Percentiles rank a stretch among this genome's conserved stretches.
Conservation (phyloP, 2,888 invertebrate species). For the Panorpa germanica region DNA sequence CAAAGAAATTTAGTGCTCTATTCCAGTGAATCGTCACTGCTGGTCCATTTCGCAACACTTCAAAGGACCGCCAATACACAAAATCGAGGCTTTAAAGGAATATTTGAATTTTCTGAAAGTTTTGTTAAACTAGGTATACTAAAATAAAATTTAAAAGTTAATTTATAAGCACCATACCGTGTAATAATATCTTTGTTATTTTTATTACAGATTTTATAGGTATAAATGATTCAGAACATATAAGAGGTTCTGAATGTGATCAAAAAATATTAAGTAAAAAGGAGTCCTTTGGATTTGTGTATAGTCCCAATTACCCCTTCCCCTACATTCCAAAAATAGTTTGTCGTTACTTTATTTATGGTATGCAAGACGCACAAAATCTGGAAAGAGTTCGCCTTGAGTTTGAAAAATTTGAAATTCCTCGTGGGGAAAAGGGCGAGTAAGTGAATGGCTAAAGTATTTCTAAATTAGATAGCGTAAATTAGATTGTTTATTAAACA, state of each 20-base stretch:
- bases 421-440: constrained; percentile 69
- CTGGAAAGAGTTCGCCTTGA: constrained; percentile 83
- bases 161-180: not conserved
- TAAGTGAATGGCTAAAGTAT: no score
- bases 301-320: constrained; percentile 92
- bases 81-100: constrained; percentile 96
- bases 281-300: constrained; percentile 80
- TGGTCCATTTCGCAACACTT: constrained; percentile 81
- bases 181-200: constrained; percentile 8
- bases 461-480: no score
- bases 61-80: constrained; percentile 84
- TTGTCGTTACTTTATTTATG: constrained; percentile 94
- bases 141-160: constrained; percentile 10
- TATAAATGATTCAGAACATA: constrained; percentile 85
- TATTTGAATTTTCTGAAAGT: constrained; percentile 95
- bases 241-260: constrained; percentile 96
- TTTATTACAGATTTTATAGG: constrained; percentile 65
- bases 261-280: constrained; percentile 90
- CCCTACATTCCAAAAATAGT: constrained; percentile 91
- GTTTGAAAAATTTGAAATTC: constrained; percentile 80
- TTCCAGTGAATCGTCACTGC: constrained; percentile 79
- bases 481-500: constrained; percentile 7
- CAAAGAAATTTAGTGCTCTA: constrained; percentile 90
- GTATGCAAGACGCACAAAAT: constrained; percentile 92
- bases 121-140: constrained; percentile 88